Base-by-base conservation (phyloP, 2,797 vertebrate genomes). In the Corythornis leucogaster region DNA sequence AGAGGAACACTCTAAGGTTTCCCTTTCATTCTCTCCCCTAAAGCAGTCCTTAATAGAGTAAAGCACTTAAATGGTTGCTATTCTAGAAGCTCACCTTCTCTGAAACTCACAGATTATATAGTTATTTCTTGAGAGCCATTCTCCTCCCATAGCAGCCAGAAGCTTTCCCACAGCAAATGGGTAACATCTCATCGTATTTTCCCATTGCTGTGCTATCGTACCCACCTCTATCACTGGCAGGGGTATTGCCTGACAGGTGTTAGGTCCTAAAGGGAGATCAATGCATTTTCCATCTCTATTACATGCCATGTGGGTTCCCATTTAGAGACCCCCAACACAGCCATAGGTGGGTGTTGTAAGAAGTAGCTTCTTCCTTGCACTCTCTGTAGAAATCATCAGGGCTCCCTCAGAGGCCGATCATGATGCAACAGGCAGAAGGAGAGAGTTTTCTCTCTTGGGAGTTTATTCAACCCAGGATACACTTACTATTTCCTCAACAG, bases 401-500 rank as follows among this genome's bases (percentile, higher is more conserved):
- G 20, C 5, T 66, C 68, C 85, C 8, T 30, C 2, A 1, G 75
- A 78, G 71, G 35, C 8, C 25, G 33, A 76, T 33, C 83, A 1
- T 5, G 48, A 78, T 89, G 79, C 66, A 86, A 69, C 54, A 77
- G 15, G 54, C 83, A 95, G 55, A 57, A 62, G 68, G 69, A 85
- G 50, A 67, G 28, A 30, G 43, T 53, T 89, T 70, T 87, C 89
- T 89, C 78, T 80, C 89, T 24, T 57, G 69, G 87, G 89, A 88
- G 83, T 80, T 90, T 87, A 91, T 91, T 94, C 89, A 89, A 64
- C 66, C 48, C 83, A 92, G 76, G 69, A 74, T 26, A 83, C 45
- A 54, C 28, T 91, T 85, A 91, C 92, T 93, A 92, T 75, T 85
- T 87, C 89, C 94, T 84, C 96, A 90, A 90, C 79, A 93, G 96